Evolutionary conservation across 2,797 vertebrate species (phyloP), one percentile per base, ranked within the genome.

Genomic region (Bothrops alternatus): DNA sequence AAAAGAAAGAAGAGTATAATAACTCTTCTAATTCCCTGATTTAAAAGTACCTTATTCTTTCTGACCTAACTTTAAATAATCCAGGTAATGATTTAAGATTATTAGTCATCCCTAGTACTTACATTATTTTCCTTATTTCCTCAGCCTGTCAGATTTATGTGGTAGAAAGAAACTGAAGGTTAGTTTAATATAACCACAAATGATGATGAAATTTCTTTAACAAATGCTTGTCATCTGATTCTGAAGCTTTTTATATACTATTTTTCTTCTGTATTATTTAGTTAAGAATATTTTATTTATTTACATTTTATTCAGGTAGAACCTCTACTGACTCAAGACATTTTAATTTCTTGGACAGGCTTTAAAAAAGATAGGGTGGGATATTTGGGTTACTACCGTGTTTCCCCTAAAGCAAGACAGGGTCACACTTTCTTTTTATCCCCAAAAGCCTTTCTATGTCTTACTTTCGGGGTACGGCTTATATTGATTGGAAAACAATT

Each of bases 21-120:
- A 89, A 90, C 0, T 92, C 23, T 92, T 53, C 89, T 7, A 26
- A 90, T 55, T 85, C 28, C 32, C 87, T 55, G 63, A 56, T 88
- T 20, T 87, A n/a, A n/a, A 94, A 94, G 94, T 85, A 2, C 23
- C 32, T 73, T 3, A 60, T 50, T 92, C 92, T 93, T 73, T 12
- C 47, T 85, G 69, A 60, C 47, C 63, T 85, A 88, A 26, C 50
- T 86, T 85, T 89, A 93, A 91, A 91, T 63, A 93, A 93, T 86
- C 69, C 86, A n/a, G 58, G 85, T 91, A 85, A 11, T 53, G 91
- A 28, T 69, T 89, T 58, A 85, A 90, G 37, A 88, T 85, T 73
- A 91, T 89, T 85, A 91, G 69, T 91, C 50, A 86, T 37, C 58
- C 18, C 3, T 86, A 32, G 82, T 61, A 63, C 25, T 78, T 26